Base-by-base conservation (phyloP, 2,888 invertebrate species). In the Stenurella melanura region DNA sequence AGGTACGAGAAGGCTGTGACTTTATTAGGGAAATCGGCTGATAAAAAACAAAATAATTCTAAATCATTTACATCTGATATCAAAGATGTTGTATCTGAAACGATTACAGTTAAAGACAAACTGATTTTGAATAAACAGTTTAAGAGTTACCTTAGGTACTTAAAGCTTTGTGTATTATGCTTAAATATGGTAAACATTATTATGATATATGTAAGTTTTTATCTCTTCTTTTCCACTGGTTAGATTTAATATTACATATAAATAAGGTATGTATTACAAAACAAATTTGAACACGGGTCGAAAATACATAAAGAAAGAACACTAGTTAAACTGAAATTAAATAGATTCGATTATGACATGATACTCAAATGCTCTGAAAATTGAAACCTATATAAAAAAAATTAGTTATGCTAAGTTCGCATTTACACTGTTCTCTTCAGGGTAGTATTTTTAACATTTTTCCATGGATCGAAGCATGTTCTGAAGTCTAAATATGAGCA, bases 81-180 rank as follows among this genome's bases (percentile, higher is more conserved):
- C 60, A 68, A 54, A 74, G 61, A 68, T 18, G 60, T 74, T 54
- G 9, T 93, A 50, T 92, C 92, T 79, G 90, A 92, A 73, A 92
- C 92, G 76, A 87, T 93, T 0, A 92, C 91, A 86, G 85, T 91
- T 5, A 90, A 92, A 81, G 91, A 90, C 80, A 90, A 88, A 83
- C 89, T 92, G 75, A 85, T 93, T 58, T 85, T 86, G 74, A 90
- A 91, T 82, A 85, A 90, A 58, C 88, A 89, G n/a, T 81, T 86
- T 30, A 79, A 77, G 57, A 77, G 79, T 58, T 83, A 81, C 70
- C 76, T 82, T 57, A 82, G 81, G 86, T 86, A 78, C 50, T 50
- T 26, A 17, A 50, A 50, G 50, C 50, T 50, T 50, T 50, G 7
- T 50, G 7, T 50, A n/a, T 50, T 42, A 50, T 71, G 82, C 67